Conservation (phyloP, 2,113 vertebrate species). For the Thalassarche chlororhynchos region DNA sequence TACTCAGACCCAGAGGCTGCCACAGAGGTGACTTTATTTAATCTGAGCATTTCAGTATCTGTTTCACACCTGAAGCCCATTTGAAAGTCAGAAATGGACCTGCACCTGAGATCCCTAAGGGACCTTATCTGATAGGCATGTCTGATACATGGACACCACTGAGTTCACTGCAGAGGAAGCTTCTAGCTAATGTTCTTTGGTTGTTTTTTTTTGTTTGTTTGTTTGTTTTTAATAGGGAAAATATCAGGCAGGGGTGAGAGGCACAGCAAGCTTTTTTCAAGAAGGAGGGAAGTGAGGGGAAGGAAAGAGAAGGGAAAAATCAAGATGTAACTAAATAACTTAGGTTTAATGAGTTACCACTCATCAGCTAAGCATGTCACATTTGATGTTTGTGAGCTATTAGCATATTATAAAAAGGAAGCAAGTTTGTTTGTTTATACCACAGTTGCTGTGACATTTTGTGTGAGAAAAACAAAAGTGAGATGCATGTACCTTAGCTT, state of each 20-base stretch:
- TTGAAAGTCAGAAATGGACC: neutral
- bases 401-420: neutral
- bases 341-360: neutral
- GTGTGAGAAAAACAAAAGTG: neutral
- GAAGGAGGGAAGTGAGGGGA: neutral
- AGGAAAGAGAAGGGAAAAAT: neutral
- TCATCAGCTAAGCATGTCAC: neutral
- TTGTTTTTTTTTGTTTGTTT: no score
- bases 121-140: neutral
- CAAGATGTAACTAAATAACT: neutral
- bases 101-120: neutral
- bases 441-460: fast-evolving
- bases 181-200: neutral
- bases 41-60: neutral
- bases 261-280: neutral
- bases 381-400: neutral
- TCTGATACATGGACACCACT: neutral
- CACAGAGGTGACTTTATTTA: neutral
- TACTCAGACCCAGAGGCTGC: neutral
- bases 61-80: neutral
- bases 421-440: neutral
- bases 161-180: neutral
- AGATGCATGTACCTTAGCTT: neutral
- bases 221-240: neutral
- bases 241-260: neutral